These are phyloP conservation scores for Sylvietta virens DNA, from an alignment of 2,113 vertebrate genomes.

Conservation along the genomic window DNA sequence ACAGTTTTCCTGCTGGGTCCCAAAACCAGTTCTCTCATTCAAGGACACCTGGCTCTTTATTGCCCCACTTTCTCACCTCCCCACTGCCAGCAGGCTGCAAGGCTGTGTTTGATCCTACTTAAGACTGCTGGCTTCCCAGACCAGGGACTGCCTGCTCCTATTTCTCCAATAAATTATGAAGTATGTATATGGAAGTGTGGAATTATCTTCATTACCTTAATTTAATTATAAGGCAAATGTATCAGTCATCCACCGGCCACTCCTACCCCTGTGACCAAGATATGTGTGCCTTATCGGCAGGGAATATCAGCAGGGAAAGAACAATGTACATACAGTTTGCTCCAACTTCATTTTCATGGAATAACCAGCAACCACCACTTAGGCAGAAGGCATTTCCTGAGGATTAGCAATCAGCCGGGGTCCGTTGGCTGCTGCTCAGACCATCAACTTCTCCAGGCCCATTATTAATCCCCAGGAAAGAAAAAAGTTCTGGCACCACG, in stretches of 20 bases:
- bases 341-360: not conserved
- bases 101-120: not conserved
- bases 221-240: not conserved
- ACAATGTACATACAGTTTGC: not conserved
- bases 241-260: not conserved
- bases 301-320: not conserved
- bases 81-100: not conserved
- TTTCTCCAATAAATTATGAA: not conserved
- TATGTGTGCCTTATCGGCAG: not conserved
- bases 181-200: not conserved
- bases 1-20: not conserved
- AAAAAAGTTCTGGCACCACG: not conserved
- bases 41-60: not conserved
- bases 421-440: not conserved
- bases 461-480: constrained; percentile 23
- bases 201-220: not conserved
- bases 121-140: not conserved
- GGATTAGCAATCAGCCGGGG: constrained; percentile 45
- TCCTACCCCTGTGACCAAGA: not conserved
- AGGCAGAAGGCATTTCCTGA: constrained; percentile 54
- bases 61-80: not conserved
- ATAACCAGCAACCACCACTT: constrained; percentile 29
- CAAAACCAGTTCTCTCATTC: not conserved
- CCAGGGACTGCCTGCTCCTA: not conserved
- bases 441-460: constrained; percentile 4